These are phyloP conservation scores for Harpalus rufipes DNA, from an alignment of 2,888 invertebrate species.

Conservation along the genomic window DNA sequence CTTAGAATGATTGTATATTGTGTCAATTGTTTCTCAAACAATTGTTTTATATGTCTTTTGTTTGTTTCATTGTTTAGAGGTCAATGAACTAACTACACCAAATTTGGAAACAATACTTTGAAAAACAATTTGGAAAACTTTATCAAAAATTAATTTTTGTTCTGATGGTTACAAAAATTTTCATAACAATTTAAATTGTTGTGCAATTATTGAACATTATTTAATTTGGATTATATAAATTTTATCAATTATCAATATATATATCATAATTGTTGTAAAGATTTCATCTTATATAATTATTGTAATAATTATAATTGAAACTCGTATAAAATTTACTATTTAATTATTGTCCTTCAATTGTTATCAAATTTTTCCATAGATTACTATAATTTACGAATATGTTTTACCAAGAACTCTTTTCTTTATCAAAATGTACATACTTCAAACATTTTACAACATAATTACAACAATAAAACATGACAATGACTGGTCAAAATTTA, in stretches of 20 bases:
- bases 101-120: slow-evolving; percentile 14
- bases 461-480: too few relatives aligned
- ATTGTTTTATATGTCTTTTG: not conserved
- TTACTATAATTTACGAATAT: too few relatives aligned
- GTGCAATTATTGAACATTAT: not conserved
- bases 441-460: not conserved
- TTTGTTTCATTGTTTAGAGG: slow-evolving; percentile 2
- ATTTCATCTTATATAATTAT: not conserved
- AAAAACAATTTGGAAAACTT: too few relatives aligned
- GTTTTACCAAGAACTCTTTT: not conserved
- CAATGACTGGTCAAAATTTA: not conserved
- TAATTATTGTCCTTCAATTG: not conserved
- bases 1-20: not conserved
- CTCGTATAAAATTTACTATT: not conserved
- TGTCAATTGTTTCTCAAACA: not conserved
- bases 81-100: not conserved
- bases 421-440: slow-evolving; percentile 28
- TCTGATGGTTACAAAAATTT: not conserved
- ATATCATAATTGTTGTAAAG: too few relatives aligned
- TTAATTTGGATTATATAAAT: not conserved
- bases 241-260: not conserved
- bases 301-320: not conserved
- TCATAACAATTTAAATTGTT: not conserved
- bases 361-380: not conserved
- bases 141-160: not conserved